These are phyloP conservation scores for Perizoma affinitatum DNA, from an alignment of 2,888 invertebrate genomes.

Conservation along the genomic window DNA sequence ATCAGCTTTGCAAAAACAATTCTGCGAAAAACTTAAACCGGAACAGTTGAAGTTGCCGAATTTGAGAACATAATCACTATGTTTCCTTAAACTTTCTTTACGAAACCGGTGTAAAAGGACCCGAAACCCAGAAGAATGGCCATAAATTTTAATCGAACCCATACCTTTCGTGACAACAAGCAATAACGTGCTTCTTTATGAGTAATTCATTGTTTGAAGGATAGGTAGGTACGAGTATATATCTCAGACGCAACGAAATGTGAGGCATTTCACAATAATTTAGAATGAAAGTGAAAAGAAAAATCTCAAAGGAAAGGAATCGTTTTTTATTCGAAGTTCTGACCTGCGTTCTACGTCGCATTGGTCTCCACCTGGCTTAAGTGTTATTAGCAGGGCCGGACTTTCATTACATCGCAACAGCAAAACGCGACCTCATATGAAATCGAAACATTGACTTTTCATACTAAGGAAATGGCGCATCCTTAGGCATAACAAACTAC, in stretches of 20 bases:
- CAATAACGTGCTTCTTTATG: not conserved
- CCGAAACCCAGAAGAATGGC: not conserved
- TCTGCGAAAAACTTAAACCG: constrained; percentile 22
- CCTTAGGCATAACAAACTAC: too few species aligned
- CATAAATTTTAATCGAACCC: not conserved
- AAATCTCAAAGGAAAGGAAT: constrained; percentile 35
- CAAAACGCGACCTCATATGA: too few species aligned
- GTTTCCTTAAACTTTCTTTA: constrained; percentile 37
- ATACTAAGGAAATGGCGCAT: too few species aligned
- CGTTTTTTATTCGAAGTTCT: constrained; percentile 22
- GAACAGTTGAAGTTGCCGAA: constrained; percentile 15
- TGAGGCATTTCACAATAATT: constrained; percentile 15
- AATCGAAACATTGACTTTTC: too few species aligned
- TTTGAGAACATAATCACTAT: constrained; percentile 25
- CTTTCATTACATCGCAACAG: too few species aligned
- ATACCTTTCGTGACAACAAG: not conserved
- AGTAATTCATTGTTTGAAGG: not conserved
- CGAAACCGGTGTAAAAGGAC: constrained; percentile 20
- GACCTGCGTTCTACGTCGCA: constrained; percentile 4
- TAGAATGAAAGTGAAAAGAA: constrained; percentile 38
- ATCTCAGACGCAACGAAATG: not conserved
- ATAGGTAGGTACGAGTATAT: not conserved
- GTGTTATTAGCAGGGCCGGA: constrained; percentile 17
- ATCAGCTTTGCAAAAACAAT: constrained; percentile 19
- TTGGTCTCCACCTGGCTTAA: constrained; percentile 35